phyloP scores from a whole-genome alignment of 2,888 invertebrate genomes.

The Beris chalybata region DNA sequence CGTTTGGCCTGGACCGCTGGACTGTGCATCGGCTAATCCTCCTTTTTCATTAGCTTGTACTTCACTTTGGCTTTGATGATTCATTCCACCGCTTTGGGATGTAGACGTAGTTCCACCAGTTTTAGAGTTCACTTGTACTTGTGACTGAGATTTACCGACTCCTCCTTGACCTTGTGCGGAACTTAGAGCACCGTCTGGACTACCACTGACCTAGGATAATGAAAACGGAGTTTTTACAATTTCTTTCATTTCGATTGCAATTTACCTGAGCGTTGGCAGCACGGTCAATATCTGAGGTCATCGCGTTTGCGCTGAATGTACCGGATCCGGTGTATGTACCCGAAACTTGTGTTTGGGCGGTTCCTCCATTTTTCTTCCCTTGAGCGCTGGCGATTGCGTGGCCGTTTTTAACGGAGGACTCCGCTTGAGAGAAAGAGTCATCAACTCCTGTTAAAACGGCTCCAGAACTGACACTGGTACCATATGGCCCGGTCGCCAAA shows the following conservation, averaged over 20 bases:
- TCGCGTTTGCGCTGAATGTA: slow-evolving; percentile 80
- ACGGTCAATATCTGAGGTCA: slow-evolving; percentile 73
- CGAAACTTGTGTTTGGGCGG: slow-evolving; percentile 80
- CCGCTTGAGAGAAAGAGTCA: slow-evolving; percentile 74
- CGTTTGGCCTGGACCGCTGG: slow-evolving; percentile 80
- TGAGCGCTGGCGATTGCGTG: slow-evolving; percentile 76
- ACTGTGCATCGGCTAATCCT: slow-evolving; percentile 83
- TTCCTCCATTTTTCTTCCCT: slow-evolving; percentile 73
- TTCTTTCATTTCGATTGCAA: neutral
- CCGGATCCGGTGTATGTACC: slow-evolving; percentile 78
- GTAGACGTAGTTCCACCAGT: slow-evolving; percentile 75
- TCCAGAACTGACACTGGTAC: neutral
- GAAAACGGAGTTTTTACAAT: neutral
- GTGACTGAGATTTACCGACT: slow-evolving; percentile 74
- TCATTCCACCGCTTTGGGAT: slow-evolving; percentile 73
- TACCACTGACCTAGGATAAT: slow-evolving; percentile 65
- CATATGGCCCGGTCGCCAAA: neutral
- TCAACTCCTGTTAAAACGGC: slow-evolving; percentile 51
- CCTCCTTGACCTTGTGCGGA: slow-evolving; percentile 75
- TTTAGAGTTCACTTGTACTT: slow-evolving; percentile 73
- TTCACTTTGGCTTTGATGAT: slow-evolving; percentile 67
- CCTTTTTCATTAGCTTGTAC: slow-evolving; percentile 79
- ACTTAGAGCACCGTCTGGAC: slow-evolving; percentile 73
- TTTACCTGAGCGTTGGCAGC: slow-evolving; percentile 64
- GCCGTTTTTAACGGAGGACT: slow-evolving; percentile 62